phyloP scores from a whole-genome alignment of 1,140 invertebrate genomes.

The Sitodiplosis mosellana region DNA sequence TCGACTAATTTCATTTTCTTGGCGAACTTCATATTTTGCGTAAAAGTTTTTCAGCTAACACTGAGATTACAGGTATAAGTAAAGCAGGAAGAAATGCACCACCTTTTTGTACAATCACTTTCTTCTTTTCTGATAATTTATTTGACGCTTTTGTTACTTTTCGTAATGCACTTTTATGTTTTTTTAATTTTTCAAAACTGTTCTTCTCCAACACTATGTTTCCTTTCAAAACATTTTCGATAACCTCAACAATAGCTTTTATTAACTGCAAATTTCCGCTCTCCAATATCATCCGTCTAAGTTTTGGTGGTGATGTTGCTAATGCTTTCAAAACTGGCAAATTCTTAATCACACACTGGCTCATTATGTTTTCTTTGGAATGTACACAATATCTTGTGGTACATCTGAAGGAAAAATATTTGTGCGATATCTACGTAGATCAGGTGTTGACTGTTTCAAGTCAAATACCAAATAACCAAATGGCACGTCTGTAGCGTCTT shows the following conservation, averaged over 20 bases:
- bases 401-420: not conserved
- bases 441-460: not conserved
- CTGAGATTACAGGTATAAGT: slow-evolving; percentile 1
- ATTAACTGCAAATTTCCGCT: not conserved
- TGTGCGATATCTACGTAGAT: not conserved
- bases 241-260: not conserved
- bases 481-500: not conserved
- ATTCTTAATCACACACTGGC: too few species aligned
- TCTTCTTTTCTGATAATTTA: slow-evolving; percentile 2
- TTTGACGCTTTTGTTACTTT: not conserved
- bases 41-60: too few species aligned
- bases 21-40: not conserved
- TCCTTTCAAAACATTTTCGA: slow-evolving; percentile 1
- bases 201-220: not conserved
- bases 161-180: not conserved
- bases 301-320: not conserved
- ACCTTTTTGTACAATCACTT: slow-evolving; percentile 4
- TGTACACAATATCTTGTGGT: not conserved
- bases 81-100: slow-evolving; percentile 4
- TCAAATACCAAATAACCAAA: not conserved
- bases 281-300: not conserved
- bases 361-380: too few species aligned
- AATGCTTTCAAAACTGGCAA: too few species aligned
- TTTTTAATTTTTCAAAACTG: not conserved
- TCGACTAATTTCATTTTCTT: not conserved